Evolutionary conservation across 2,888 invertebrate genomes (phyloP).

Genomic region (Mythimna impura): DNA sequence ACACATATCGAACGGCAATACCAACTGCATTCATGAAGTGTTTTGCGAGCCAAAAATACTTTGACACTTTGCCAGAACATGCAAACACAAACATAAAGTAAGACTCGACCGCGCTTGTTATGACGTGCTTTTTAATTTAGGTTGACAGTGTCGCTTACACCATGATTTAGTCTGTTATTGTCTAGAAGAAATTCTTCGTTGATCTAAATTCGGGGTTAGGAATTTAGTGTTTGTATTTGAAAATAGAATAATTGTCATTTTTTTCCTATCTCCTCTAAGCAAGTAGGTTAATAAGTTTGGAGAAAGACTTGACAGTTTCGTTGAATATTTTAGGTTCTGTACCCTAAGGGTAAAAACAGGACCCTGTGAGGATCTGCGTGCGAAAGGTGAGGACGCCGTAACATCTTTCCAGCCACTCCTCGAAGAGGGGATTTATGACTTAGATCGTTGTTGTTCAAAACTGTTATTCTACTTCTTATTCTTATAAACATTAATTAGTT

Average conservation of each 20-base stretch:
- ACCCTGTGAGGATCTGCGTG: too few species aligned
- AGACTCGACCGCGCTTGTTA: conserved; percentile 65
- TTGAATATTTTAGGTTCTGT: not conserved
- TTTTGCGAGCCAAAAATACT: conserved; percentile 87
- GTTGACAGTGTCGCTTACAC: conserved; percentile 38
- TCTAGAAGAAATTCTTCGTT: conserved; percentile 5
- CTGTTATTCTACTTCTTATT: not conserved
- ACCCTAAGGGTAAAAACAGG: too few species aligned
- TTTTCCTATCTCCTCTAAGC: too few species aligned
- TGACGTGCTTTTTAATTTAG: conserved; percentile 71
- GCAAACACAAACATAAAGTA: conserved; percentile 81
- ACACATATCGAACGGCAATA: conserved; percentile 77
- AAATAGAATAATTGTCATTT: too few species aligned
- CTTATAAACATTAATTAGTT: too few species aligned
- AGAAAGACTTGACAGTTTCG: not conserved
- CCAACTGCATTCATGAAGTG: conserved; percentile 85
- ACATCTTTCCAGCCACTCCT: too few species aligned
- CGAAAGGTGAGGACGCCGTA: too few species aligned
- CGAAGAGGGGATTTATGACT: too few species aligned
- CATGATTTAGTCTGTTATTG: conserved; percentile 34
- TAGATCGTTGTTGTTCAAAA: not conserved
- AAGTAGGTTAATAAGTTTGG: too few species aligned
- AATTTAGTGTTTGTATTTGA: conserved; percentile 9
- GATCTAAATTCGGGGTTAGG: conserved; percentile 4
- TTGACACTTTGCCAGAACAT: conserved; percentile 87